Evolutionary conservation across 1,140 invertebrate species (phyloP).

Genomic region (Oscheius sp.): DNA sequence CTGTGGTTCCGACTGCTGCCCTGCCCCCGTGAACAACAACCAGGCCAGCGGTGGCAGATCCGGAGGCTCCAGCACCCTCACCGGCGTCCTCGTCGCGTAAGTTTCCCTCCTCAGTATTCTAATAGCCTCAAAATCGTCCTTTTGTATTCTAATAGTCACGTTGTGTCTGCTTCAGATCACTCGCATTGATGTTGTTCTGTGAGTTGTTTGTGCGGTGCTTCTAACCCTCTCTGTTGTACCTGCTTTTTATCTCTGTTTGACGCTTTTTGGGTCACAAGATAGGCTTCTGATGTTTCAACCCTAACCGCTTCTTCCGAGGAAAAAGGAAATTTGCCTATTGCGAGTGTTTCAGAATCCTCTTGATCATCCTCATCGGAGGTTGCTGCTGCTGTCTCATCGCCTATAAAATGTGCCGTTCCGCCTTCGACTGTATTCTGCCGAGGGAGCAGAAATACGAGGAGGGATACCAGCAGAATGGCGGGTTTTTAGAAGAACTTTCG

Average conservation of each 20-base stretch:
- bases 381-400: slow-evolving; percentile 44
- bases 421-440: slow-evolving; percentile 41
- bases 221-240: background rate
- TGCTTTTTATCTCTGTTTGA: too few species aligned
- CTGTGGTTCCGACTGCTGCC: slow-evolving; percentile 51
- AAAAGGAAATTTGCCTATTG: too few species aligned
- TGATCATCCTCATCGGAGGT: slow-evolving; percentile 36
- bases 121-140: background rate
- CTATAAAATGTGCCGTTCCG: slow-evolving; percentile 44
- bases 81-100: slow-evolving; percentile 36
- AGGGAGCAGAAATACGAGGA: background rate
- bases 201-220: background rate
- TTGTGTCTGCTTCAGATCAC: slow-evolving; percentile 16
- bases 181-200: background rate
- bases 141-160: slow-evolving; percentile 11
- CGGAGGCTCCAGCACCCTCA: slow-evolving; percentile 3
- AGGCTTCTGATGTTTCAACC: too few species aligned
- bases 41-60: slow-evolving; percentile 8
- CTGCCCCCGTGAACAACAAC: slow-evolving; percentile 25
- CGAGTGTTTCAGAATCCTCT: slow-evolving; percentile 42
- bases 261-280: too few species aligned
- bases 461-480: background rate
- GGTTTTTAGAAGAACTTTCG: background rate
- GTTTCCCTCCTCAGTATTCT: background rate
- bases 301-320: too few species aligned